Evolutionary conservation across 1,140 invertebrate genomes (phyloP), one percentile per base, ranked within the genome.

Genomic region (Philotrypesis tridentata): DNA sequence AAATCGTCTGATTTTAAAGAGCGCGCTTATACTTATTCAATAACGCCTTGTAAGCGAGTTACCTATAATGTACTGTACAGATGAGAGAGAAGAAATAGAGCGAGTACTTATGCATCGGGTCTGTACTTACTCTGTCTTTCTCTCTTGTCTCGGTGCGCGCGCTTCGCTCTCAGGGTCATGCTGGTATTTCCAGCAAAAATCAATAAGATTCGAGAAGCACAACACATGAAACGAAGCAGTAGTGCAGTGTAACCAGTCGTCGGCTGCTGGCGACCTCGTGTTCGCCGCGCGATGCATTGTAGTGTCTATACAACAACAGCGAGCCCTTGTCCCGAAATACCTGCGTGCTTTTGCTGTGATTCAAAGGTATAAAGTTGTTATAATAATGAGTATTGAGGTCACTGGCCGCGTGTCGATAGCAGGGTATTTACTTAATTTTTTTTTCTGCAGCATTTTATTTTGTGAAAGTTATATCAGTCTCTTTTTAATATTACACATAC

Each of bases 231-330:
- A 68, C 65, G 61, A 27, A 17, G 85, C 60, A 9, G 71, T 48
- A 14, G 1, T 55, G 31, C 79, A 80, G 78, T 79, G 83, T 65
- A 79, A 84, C 84, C 83, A 37, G 29, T n/a, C 0, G 82, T 73
- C 67, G 79, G 86, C 87, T 85, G 85, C 85, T 87, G 82, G 27
- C 68, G 84, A 85, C 82, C 76, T 85, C 71, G 84, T 81, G 84
- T 83, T 1, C 23, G 8, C 61, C n/a, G 3, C 61, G 61, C 48
- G 17, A n/a, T n/a, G 48, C 48, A 4, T n/a, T 55, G 4, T 7
- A 55, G 33, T 5, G 21, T 7, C n/a, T n/a, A 55, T 17, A 17
- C 3, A n/a, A 55, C 48, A n/a, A 3, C 48, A 21, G 21, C 48
- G 48, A 55, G 48, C 21, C 21, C 48, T n/a, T 4, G 48, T n/a